Evolutionary conservation across 2,797 vertebrate genomes (phyloP), one percentile per base, ranked within the genome.

Genomic region (Gila robusta): DNA sequence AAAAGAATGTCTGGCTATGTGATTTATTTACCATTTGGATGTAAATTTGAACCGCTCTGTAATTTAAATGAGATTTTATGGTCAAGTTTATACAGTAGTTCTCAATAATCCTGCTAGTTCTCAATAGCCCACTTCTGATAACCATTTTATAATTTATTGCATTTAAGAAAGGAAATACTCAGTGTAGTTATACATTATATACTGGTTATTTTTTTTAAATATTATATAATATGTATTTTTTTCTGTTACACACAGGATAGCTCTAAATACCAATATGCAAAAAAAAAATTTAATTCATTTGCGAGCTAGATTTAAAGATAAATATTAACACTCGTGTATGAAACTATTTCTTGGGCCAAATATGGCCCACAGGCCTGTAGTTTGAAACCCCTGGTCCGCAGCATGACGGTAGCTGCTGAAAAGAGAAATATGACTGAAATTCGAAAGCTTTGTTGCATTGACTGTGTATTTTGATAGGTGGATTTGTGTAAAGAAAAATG

Each of bases 401-500:
- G 2, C 4, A 37, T 54, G 52, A 78, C 10, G 1, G 79, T 67
- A 49, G 11, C 41, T 2, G 5, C 41, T 49, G 19, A 49, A 21
- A 78, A 35, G 10, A 80, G 78, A 32, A 80, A 79, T 67, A 6
- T 84, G 47, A 54, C 62, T 78, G 69, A 7, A 77, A 0, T 84
- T 69, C 64, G 28, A 74, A 64, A 49, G 81, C 70, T 62, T 62
- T 84, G 62, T 56, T 6, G n/a, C 10, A 16, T 84, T 78, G 56
- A n/a, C 44, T 41, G 0, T 52, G 10, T 17, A 23, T 69, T 52
- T 84, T 77, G 28, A 49, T 49, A 41, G 41, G 9, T 37, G 72
- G 21, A 77, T 83, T 74, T 84, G 44, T 67, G 62, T 26, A 37
- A 77, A 67, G 23, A 21, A 17, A 76, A 84, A 54, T 54, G 28